Evolutionary conservation across 1,140 invertebrate species (phyloP), one percentile per base, ranked within the genome.

Genomic region (Gryllus bimaculatus): DNA sequence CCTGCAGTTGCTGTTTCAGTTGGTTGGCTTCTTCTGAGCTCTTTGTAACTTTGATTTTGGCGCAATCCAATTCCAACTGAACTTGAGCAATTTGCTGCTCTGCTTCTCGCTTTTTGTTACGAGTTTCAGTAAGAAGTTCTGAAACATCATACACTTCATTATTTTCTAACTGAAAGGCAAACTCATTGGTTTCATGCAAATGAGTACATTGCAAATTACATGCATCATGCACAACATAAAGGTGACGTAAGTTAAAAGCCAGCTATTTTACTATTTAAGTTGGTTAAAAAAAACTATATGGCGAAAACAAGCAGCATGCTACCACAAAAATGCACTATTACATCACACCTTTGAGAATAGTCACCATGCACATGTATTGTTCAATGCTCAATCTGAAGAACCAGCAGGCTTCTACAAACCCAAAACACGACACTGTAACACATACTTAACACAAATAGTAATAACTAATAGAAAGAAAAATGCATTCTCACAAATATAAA

Each of bases 1-100:
- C 81, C 49, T 81, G 76, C 47, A 83, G 77, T 75, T 82, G 80
- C 76, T 81, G 80, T 80, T 81, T 82, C 48, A 81, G 84, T 82
- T 85, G 82, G 79, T 86, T 86, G 77, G 84, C 84, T 84, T 85
- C 82, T 82, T 82, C 81, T 20, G 82, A 79, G 12, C 47, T 79
- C 48, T 83, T 82, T 73, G 81, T 82, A n/a, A 81, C 80, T 77
- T 83, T 82, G 20, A 82, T 78, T 80, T 82, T 81, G 20, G 81
- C 81, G 78, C 21, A 81, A 81, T 81, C 76, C 80, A 83, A 74
- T 76, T 81, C 78, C 76, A 77, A 83, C 85, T 85, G 85, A 73
- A 85, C 78, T 18, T 83, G 79, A 13, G 84, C 79, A n/a, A 86
- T 85, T 82, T 86, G 85, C 39, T 81, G 80, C 18, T 86, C 81